Conservation (phyloP, 2,113 vertebrate species). For the Phaethon lepturus region DNA sequence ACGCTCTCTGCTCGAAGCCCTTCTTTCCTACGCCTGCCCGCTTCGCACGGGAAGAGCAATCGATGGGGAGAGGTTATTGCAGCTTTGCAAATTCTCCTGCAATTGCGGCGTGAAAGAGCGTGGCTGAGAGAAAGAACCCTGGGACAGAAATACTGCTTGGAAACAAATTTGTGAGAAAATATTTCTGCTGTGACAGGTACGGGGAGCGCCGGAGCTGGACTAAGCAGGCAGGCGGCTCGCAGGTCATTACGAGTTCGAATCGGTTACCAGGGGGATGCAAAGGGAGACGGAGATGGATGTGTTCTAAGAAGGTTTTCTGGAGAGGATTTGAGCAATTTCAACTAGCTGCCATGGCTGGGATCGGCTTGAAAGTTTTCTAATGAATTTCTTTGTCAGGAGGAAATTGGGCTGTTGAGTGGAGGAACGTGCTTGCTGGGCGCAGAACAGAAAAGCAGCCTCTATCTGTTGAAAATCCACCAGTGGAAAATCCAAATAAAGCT, state of each 20-base stretch:
- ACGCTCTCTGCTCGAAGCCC: background rate
- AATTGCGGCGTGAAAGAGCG: background rate
- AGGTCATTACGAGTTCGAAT: background rate
- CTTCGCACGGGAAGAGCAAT: background rate
- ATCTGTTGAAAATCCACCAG: background rate
- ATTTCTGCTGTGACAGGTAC: background rate
- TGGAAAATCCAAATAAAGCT: background rate
- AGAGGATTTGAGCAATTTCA: conserved; percentile 51
- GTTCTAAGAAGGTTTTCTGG: conserved; percentile 36
- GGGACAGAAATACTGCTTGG: background rate
- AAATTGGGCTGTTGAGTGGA: conserved; percentile 47
- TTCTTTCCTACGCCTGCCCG: fast-evolving
- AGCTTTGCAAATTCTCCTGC: background rate
- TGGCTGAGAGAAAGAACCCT: background rate
- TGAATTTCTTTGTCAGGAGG: conserved; percentile 59
- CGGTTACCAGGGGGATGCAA: background rate
- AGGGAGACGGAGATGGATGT: conserved; percentile 24
- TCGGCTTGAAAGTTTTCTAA: conserved; percentile 48
- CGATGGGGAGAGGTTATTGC: background rate
- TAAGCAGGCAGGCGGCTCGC: background rate
- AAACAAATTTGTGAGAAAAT: background rate
- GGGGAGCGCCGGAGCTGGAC: background rate
- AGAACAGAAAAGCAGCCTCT: background rate
- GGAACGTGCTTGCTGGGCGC: background rate
- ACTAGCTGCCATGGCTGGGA: conserved; percentile 9